Base-by-base conservation (phyloP, 2,888 invertebrate species). In the Eledona agricola region DNA sequence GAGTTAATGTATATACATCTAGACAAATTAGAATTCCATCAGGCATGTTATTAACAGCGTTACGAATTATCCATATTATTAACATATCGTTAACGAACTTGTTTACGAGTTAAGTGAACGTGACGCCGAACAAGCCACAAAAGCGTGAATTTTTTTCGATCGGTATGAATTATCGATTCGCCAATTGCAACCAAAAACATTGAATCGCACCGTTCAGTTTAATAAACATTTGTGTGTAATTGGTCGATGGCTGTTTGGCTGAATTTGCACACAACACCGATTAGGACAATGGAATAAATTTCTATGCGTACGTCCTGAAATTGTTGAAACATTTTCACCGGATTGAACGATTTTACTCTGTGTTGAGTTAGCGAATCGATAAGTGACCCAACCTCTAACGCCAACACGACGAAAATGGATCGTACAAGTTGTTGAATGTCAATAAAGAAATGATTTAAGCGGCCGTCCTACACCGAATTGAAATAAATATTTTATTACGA, bases 1-100 rank as follows among this genome's bases (percentile, higher is more conserved):
- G 13, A 29, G 42, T 42, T 29, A 20, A 42, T 31, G 42, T 42
- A 31, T 42, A n/a, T 22, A 29, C 31, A 42, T 31, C 3, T 16
- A 42, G 13, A 42, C 42, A 42, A 42, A 42, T 42, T 42, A 42
- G 29, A 31, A 42, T 42, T 42, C 42, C 29, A 42, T 13, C 22
- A 20, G 42, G 22, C 42, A 22, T 42, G 42, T 22, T 31, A 42
- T 42, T 42, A 42, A 31, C 42, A 42, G 17, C 31, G 31, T 31
- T 42, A 42, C 31, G 31, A 28, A 31, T 29, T 20, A 42, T 42
- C 19, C 42, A 42, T 42, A 29, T 22, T 5, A 42, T 42, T 31
- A 42, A 19, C 42, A 42, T 42, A 42, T 42, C 29, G 31, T 42
- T 42, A 42, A 13, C 19, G 2, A 31, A 42, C 29, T 42, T 10